Evolutionary conservation across 2,888 invertebrate species (phyloP), one percentile per base, ranked within the genome.

Genomic region (Electrophaes corylata): DNA sequence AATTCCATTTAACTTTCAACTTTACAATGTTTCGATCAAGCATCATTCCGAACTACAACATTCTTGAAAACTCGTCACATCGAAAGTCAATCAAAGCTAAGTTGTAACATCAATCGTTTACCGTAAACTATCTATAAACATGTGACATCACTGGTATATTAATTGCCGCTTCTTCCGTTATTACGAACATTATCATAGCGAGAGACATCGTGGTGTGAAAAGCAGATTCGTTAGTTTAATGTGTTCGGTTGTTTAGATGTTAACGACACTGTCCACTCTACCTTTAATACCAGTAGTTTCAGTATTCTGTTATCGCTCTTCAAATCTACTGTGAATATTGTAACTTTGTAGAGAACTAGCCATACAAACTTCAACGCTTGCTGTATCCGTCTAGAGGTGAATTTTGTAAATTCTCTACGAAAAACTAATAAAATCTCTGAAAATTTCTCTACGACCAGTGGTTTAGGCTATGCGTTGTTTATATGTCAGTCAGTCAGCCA

Each of bases 161-260:
- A 56, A 63, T 59, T 35, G 62, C 41, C 47, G 29, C 33, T 19
- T 62, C 65, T 65, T 65, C 65, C 67, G 67, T 61, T 65, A 65
- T 64, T 59, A 60, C 53, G 45, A 55, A 57, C 56, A 63, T 67
- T 57, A 66, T 60, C 60, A 51, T 52, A 57, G 41, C 40, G 47
- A 39, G 57, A 49, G 55, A 41, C 57, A 29, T 50, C 62, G 35
- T 45, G 56, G 60, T 58, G 43, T 57, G 49, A 54, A 63, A 55
- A 61, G 39, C 35, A 35, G 59, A 50, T 54, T 46, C 41, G 49
- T 54, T 58, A 52, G 37, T 51, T 40, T 52, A 44, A 48, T 57
- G 57, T 57, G 40, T 57, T 45, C 48, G 55, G 44, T 19, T 55
- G 40, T 55, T 43, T 19, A 12, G 31, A 53, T n/a, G 12, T 23